These are phyloP conservation scores for Prietella phreatophila DNA, from an alignment of 2,113 vertebrate genomes.

Conservation along the genomic window DNA sequence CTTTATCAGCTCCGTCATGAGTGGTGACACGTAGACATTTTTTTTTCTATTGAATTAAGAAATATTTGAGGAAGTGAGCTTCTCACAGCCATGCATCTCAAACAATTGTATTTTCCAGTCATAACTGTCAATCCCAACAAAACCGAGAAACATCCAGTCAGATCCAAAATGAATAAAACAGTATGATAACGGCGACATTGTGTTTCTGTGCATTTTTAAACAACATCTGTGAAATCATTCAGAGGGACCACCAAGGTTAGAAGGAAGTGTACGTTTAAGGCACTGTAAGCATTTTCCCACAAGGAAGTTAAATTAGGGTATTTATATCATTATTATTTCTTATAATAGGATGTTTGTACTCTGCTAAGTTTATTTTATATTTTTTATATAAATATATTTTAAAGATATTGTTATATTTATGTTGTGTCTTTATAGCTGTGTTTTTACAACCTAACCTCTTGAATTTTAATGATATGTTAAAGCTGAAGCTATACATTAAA, in stretches of 20 bases:
- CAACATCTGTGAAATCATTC: slow-evolving; percentile 67
- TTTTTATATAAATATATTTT: background rate
- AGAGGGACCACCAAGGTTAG: slow-evolving; percentile 61
- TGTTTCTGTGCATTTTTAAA: slow-evolving; percentile 25
- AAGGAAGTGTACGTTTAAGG: slow-evolving; percentile 57
- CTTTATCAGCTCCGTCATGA: too few relatives aligned
- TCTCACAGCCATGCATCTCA: slow-evolving; percentile 32
- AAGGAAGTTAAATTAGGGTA: background rate
- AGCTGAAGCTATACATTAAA: background rate
- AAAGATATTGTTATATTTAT: background rate
- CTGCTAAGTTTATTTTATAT: background rate
- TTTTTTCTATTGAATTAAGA: slow-evolving; percentile 29
- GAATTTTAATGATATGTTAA: background rate
- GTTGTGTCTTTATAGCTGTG: background rate
- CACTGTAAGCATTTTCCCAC: slow-evolving; percentile 44
- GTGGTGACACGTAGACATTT: too few relatives aligned
- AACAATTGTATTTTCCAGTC: slow-evolving; percentile 28
- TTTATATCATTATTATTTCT: background rate
- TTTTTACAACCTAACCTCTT: background rate
- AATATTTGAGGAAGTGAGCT: slow-evolving; percentile 12
- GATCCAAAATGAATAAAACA: slow-evolving; percentile 40
- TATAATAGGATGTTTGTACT: background rate
- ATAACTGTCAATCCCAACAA: background rate
- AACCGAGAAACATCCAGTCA: background rate
- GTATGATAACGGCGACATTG: slow-evolving; percentile 39